Evolutionary conservation across 2,113 vertebrate species (phyloP), one percentile per base, ranked within the genome.

Genomic region (Climacteris rufus): DNA sequence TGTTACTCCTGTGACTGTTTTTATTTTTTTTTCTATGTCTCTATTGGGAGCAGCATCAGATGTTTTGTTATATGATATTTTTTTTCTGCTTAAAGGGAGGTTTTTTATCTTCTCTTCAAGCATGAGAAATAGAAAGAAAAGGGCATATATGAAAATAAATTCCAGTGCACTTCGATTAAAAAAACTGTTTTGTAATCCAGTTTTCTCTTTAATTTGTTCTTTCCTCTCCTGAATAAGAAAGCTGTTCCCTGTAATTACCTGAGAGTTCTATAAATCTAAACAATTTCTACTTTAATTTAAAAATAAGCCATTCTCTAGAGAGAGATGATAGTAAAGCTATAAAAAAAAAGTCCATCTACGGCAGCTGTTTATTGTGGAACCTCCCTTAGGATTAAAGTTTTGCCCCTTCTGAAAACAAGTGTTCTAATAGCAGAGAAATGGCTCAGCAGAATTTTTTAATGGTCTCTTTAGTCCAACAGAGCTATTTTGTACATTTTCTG

Each of bases 401-500:
- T 74, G 45, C n/a, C 30, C 7, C 44, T 71, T 85, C 35, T 85
- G 61, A 71, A 94, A 90, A 60, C 54, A 86, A 44, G 52, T 81
- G 40, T 37, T 80, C 14, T 85, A 81, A 81, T 78, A 81, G 27
- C 35, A 66, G 49, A 87, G 65, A 64, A 94, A 56, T 69, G 24
- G 24, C 47, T 87, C 39, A 1, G 3, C 7, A 20, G 57, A 89
- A 53, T 63, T 30, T 83, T 83, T 44, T 83, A n/a, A 86, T 88
- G 71, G 42, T 77, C 66, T 70, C 15, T 93, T 1, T 8, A 63
- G 64, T 86, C 42, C 83, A 86, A 8, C 14, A 85, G 50, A 82
- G 50, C 39, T 80, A 3, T 83, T 96, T 70, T 68, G 31, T 92
- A 96, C 88, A 86, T 91, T 19, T 16, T 88, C 47, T 94, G 78